A percentile compares a stretch with the other conserved stretches of the same genome.
phyloP scores from a whole-genome alignment of 2,113 vertebrate genomes.

The Connochaetes taurinus region DNA sequence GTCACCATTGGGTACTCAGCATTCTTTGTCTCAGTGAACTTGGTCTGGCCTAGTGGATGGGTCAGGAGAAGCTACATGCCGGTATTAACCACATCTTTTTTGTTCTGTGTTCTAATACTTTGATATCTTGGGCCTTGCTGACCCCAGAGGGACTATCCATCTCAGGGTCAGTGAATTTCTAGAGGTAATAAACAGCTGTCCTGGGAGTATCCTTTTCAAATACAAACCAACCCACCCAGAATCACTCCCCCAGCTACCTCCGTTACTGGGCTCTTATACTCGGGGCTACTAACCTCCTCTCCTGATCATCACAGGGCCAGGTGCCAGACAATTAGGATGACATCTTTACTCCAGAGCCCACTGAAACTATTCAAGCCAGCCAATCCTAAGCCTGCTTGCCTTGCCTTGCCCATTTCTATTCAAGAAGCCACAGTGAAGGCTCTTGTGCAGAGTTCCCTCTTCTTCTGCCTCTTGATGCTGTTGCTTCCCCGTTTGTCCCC shows the following conservation, averaged over 20 bases:
- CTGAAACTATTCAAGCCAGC: background rate
- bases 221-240: background rate
- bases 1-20: background rate
- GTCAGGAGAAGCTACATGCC: background rate
- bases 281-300: too few species aligned
- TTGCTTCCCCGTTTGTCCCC: accelerated
- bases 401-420: background rate
- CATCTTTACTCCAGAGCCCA: background rate
- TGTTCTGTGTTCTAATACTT: background rate
- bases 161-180: background rate
- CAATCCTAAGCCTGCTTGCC: background rate
- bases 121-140: background rate
- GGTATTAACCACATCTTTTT: background rate
- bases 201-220: background rate
- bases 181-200: background rate
- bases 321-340: background rate
- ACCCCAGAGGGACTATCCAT: background rate
- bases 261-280: background rate
- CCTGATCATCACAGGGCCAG: background rate
- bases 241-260: background rate
- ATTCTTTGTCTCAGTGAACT: background rate
- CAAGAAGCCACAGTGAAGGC: background rate
- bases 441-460: background rate
- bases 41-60: background rate
- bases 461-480: background rate